phyloP scores from a whole-genome alignment of 2,113 vertebrate species.

The Pantherophis guttatus region DNA sequence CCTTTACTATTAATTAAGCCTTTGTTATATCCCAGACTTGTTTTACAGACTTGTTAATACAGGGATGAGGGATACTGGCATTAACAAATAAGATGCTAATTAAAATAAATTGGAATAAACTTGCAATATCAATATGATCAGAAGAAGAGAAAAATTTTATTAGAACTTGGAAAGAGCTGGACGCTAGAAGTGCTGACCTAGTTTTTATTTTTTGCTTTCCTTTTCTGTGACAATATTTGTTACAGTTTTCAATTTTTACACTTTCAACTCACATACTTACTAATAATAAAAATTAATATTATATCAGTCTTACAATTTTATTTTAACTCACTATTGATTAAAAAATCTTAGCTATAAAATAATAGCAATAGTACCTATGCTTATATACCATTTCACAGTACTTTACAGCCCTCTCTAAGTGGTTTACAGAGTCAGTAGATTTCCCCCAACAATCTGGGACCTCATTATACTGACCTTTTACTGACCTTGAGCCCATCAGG shows the following conservation, averaged over 20 bases:
- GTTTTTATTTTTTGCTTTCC: not conserved
- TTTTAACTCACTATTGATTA: not conserved
- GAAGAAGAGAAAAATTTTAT: not conserved
- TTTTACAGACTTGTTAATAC: not conserved
- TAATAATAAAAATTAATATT: not conserved
- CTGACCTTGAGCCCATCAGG: not conserved
- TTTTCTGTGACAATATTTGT: not conserved
- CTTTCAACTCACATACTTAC: not conserved
- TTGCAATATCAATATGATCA: not conserved
- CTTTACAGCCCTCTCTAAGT: not conserved
- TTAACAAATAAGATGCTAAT: not conserved
- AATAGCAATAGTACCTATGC: not conserved
- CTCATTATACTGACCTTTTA: not conserved
- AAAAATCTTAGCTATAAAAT: not conserved
- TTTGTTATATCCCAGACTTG: not conserved
- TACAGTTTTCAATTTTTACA: not conserved
- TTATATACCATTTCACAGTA: not conserved
- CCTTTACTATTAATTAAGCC: not conserved
- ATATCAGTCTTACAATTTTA: not conserved
- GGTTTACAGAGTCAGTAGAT: not conserved
- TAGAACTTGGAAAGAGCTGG: not conserved
- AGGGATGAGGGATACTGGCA: not conserved
- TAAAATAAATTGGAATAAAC: not conserved
- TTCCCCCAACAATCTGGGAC: not conserved
- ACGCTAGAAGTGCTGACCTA: not conserved